Evolutionary conservation across 2,888 invertebrate genomes (phyloP), one percentile per base, ranked within the genome.

Genomic region (Mongoloraphidia duomilia): DNA sequence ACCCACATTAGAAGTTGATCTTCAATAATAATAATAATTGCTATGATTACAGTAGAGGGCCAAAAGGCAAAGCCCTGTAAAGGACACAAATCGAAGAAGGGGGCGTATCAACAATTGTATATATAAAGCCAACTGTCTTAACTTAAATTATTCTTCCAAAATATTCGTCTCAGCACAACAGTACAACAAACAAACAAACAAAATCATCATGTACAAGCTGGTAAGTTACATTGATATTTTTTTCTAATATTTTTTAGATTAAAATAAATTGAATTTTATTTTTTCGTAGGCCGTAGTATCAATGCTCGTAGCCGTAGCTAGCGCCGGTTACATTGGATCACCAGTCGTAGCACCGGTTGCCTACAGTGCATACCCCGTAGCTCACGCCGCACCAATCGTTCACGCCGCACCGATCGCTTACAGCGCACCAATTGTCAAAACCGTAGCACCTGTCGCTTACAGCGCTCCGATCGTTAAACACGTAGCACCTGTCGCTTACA

Each of bases 381-480:
- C 47, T 17, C 45, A 41, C 41, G 49, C 52, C 9, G 52, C 49
- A 12, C 50, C 44, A n/a, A 34, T 43, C 9, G 38, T 52, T 11
- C 46, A 54, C 40, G 54, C 55, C 8, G 57, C 52, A 50, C 45
- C 48, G 14, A 8, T 36, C 11, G 42, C 44, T 8, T 41, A 52
- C 45, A 46, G 50, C 13, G 49, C 42, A 12, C 50, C 57, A 51
- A 59, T 63, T 36, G 59, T 65, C 35, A 65, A 63, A 46, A 57
- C 62, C 8, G 59, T 62, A 38, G 62, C 63, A 10, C 60, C 60
- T 26, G 49, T 61, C 17, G 50, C 60, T 10, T 52, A 56, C 26
- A 52, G 58, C 8, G 56, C 56, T 13, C 58, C 52, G 39, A 8
- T 54, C n/a, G 46, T 53, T 14, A 50, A 52, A 38, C 45, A 50